Evolutionary conservation across 2,797 vertebrate genomes (phyloP).

Genomic region (Echiichthys vipera): DNA sequence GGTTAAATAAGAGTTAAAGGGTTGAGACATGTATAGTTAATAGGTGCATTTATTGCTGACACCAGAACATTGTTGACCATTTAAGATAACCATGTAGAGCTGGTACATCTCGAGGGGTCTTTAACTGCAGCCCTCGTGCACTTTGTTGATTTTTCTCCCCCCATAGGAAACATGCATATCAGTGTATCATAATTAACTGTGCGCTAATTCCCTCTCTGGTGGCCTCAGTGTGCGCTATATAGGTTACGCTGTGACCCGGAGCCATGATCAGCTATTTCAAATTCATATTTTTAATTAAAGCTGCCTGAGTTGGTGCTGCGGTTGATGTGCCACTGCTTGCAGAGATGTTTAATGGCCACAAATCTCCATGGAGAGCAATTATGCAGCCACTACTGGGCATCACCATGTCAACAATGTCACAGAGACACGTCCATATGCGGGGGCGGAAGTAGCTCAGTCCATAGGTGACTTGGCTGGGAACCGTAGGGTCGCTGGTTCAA

Average conservation of each 20-base stretch:
- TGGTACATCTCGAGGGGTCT: slow-evolving; percentile 20
- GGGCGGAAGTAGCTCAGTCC: no score
- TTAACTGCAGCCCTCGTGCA: slow-evolving; percentile 14
- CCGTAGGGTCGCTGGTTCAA: no score
- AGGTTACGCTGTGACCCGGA: slow-evolving; percentile 27
- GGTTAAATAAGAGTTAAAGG: background rate
- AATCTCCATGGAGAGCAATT: slow-evolving; percentile 9
- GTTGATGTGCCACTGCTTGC: slow-evolving; percentile 21
- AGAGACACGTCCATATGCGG: background rate
- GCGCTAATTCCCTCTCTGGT: slow-evolving; percentile 46
- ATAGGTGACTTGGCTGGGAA: no score
- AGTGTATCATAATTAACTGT: slow-evolving; percentile 70
- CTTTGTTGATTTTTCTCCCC: slow-evolving; percentile 31
- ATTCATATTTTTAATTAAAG: slow-evolving; percentile 59
- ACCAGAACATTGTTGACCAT: slow-evolving; percentile 2
- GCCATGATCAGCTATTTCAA: slow-evolving; percentile 31
- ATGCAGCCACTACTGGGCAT: background rate
- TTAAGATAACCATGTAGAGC: slow-evolving; percentile 26
- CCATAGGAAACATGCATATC: slow-evolving; percentile 59
- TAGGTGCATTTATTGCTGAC: slow-evolving; percentile 2
- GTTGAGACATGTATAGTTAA: background rate
- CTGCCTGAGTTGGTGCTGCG: slow-evolving; percentile 11
- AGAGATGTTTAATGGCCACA: slow-evolving; percentile 1
- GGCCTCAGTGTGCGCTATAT: slow-evolving; percentile 25
- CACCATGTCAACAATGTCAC: background rate